Evolutionary conservation across 2,888 invertebrate genomes (phyloP).

Genomic region (Caenorhabditis angaria): DNA sequence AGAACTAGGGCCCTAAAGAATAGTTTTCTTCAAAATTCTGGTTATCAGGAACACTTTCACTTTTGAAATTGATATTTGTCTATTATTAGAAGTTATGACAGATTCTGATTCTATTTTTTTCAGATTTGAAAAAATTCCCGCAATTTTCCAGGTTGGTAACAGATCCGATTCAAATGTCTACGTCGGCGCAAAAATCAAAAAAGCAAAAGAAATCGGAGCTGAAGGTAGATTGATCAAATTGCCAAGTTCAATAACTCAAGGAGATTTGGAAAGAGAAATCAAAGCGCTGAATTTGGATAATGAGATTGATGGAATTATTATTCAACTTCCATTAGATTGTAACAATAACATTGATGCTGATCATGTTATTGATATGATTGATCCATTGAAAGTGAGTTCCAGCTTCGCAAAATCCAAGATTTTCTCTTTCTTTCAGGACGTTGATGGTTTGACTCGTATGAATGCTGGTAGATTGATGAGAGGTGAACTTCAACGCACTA

Average conservation of each 20-base stretch:
- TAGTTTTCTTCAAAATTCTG: no score
- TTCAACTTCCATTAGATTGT: slow-evolving; percentile 83
- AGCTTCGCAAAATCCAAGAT: neutral
- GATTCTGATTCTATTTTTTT: no score
- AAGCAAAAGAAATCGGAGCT: slow-evolving; percentile 90
- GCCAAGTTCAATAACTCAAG: slow-evolving; percentile 83
- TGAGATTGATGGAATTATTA: slow-evolving; percentile 75
- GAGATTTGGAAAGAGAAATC: slow-evolving; percentile 76
- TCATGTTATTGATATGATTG: slow-evolving; percentile 78
- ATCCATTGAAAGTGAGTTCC: slow-evolving; percentile 75
- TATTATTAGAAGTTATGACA: no score
- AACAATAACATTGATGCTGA: slow-evolving; percentile 87
- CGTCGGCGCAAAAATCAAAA: slow-evolving; percentile 92
- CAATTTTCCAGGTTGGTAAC: slow-evolving; percentile 82
- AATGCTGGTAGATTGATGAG: slow-evolving; percentile 92
- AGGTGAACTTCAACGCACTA: slow-evolving; percentile 82
- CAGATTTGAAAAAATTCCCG: neutral
- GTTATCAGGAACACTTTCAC: no score
- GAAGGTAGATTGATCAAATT: slow-evolving; percentile 78
- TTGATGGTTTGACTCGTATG: slow-evolving; percentile 76
- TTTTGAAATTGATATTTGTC: no score
- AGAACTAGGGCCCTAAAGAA: no score
- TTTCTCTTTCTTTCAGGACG: slow-evolving; percentile 52
- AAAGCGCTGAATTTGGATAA: slow-evolving; percentile 84
- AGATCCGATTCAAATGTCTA: slow-evolving; percentile 98